Percentiles rank a stretch among this genome's conserved stretches.
phyloP scores from a whole-genome alignment of 2,113 vertebrate genomes.

The Xyliphius kryptos region DNA sequence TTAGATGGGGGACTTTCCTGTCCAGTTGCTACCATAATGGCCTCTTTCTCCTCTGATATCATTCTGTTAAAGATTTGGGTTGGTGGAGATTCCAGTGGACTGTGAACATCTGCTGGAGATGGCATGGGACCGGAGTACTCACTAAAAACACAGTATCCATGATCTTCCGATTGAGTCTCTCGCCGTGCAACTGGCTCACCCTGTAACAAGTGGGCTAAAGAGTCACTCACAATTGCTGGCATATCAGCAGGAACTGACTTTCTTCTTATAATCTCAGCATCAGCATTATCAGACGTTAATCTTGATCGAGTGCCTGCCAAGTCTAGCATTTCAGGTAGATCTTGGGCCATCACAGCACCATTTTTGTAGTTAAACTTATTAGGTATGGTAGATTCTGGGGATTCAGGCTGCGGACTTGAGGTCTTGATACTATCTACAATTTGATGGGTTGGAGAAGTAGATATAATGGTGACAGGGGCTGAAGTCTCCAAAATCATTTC shows the following conservation, averaged over 20 bases:
- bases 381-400: constrained; percentile 71
- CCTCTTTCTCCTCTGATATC: constrained; percentile 62
- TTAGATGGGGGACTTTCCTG: constrained; percentile 2
- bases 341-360: constrained; percentile 81
- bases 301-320: constrained; percentile 83
- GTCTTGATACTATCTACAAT: constrained; percentile 43
- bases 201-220: constrained; percentile 63
- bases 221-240: constrained; percentile 60
- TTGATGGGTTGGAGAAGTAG: constrained; percentile 59
- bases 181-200: constrained; percentile 72
- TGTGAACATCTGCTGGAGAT: constrained; percentile 81
- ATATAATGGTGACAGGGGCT: constrained; percentile 57
- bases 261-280: constrained; percentile 71
- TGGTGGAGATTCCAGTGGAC: constrained; percentile 55
- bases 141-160: constrained; percentile 97
- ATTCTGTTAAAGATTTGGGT: constrained; percentile 59
- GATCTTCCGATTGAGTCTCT: constrained; percentile 88
- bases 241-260: constrained; percentile 74
- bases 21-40: constrained; percentile 34
- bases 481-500: constrained; percentile 64
- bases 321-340: constrained; percentile 94
- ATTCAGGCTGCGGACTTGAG: constrained; percentile 62
- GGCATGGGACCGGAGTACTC: constrained; percentile 95
- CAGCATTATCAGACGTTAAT: constrained; percentile 78
- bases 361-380: constrained; percentile 81